Evolutionary conservation across 1,140 invertebrate species (phyloP).

Genomic region (Drosophila eugracilis): DNA sequence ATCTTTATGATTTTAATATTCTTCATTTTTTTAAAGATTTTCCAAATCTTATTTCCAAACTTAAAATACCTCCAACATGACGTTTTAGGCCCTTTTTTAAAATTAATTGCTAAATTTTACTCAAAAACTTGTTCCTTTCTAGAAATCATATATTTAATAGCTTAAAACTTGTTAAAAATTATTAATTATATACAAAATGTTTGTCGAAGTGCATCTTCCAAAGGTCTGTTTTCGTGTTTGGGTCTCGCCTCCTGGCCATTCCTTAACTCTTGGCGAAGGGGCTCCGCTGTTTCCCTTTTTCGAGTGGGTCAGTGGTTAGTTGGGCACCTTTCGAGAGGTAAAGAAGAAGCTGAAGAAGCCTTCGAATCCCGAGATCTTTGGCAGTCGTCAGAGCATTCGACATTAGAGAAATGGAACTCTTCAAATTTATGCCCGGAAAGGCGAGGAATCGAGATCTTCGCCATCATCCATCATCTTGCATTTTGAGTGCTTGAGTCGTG

Average conservation of each 20-base stretch:
- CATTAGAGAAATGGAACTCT: slow-evolving; percentile 53
- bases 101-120: no score
- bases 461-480: slow-evolving; percentile 28
- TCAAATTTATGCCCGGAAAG: slow-evolving; percentile 45
- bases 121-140: no score
- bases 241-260: slow-evolving; percentile 21
- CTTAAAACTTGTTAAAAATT: no score
- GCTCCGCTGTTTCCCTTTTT: slow-evolving; percentile 20
- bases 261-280: slow-evolving; percentile 2
- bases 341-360: no score
- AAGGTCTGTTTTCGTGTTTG: not conserved
- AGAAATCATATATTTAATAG: no score
- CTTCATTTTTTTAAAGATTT: no score
- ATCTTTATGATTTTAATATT: not conserved
- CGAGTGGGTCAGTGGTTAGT: slow-evolving; percentile 49
- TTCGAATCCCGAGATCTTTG: slow-evolving; percentile 12
- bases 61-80: no score
- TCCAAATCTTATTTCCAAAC: no score
- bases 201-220: slow-evolving; percentile 1
- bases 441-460: not conserved
- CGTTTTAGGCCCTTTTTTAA: no score
- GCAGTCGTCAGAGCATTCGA: slow-evolving; percentile 1
- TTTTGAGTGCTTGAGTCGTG: slow-evolving; percentile 44
- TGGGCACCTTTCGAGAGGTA: slow-evolving; percentile 15
- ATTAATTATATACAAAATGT: no score